A percentile compares a stretch with the other conserved stretches of the same genome.
These are phyloP conservation scores for Oryzias javanicus DNA, from an alignment of 2,113 vertebrate species.

Conservation along the genomic window DNA sequence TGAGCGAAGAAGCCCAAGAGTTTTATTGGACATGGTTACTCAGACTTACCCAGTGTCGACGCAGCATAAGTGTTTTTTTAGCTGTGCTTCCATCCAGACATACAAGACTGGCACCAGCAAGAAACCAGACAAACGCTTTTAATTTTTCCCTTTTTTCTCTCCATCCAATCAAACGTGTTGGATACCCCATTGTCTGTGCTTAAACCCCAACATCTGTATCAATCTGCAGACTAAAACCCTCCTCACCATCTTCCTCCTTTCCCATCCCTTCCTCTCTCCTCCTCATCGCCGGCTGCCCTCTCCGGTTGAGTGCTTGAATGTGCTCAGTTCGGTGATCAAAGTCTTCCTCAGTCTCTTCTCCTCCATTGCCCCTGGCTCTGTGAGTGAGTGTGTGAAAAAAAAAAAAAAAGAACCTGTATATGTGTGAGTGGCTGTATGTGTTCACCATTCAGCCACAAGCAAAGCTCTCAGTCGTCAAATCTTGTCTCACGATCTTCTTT, in stretches of 20 bases:
- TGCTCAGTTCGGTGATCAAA: slow-evolving; percentile 76
- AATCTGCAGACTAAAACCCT: slow-evolving; percentile 56
- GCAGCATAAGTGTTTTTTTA: background rate
- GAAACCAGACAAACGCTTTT: slow-evolving; percentile 6
- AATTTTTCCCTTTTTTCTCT: background rate
- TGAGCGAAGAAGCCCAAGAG: too few relatives aligned
- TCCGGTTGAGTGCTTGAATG: slow-evolving; percentile 74
- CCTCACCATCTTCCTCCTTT: background rate
- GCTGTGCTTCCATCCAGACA: slow-evolving; percentile 23
- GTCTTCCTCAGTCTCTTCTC: slow-evolving; percentile 73
- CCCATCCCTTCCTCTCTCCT: slow-evolving; percentile 28
- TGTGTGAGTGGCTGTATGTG: slow-evolving; percentile 29
- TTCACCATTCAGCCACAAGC: slow-evolving; percentile 46
- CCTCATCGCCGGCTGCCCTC: slow-evolving; percentile 71
- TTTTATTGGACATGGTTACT: too few relatives aligned
- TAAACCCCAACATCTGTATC: slow-evolving; percentile 66
- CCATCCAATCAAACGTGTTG: background rate
- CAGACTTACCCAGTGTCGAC: too few relatives aligned
- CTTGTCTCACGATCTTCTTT: slow-evolving; percentile 57
- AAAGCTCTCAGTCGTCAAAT: slow-evolving; percentile 51
- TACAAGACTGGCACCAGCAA: slow-evolving; percentile 7
- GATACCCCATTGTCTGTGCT: slow-evolving; percentile 42
- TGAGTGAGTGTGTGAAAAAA: slow-evolving; percentile 32
- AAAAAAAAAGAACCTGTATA: slow-evolving; percentile 2
- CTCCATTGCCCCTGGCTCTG: slow-evolving; percentile 67